Percentiles rank a stretch among this genome's conserved stretches.
These are phyloP conservation scores for Axis porcinus DNA, from an alignment of 2,113 vertebrate genomes.

Conservation along the genomic window DNA sequence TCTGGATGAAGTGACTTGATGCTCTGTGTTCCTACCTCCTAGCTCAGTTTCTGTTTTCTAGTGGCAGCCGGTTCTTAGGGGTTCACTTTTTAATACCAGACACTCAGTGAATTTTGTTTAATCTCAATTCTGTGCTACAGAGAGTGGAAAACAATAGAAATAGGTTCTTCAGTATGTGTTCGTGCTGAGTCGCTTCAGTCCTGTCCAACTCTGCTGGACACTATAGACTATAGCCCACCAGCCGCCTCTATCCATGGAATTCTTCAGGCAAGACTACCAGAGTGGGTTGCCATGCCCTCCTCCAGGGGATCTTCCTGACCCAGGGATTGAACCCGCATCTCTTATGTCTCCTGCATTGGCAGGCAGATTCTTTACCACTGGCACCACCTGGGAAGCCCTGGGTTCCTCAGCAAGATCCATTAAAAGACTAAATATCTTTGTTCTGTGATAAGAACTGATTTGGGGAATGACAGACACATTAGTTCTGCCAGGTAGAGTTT, in stretches of 20 bases:
- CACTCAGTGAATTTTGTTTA: background rate
- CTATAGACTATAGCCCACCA: background rate
- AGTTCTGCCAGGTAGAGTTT: background rate
- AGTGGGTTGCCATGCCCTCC: background rate
- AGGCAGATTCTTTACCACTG: background rate
- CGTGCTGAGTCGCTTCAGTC: background rate
- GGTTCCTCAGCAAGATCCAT: background rate
- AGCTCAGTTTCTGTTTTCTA: background rate
- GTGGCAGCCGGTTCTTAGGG: background rate
- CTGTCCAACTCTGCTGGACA: background rate
- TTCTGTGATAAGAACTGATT: background rate
- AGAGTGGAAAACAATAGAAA: background rate
- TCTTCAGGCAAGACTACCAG: background rate
- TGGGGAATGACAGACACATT: background rate
- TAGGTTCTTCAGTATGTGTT: background rate
- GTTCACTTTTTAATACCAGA: background rate
- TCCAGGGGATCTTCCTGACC: background rate
- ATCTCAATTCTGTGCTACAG: background rate
- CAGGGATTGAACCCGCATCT: background rate
- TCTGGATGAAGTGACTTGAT: background rate
- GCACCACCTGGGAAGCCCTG: background rate
- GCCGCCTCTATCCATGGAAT: background rate
- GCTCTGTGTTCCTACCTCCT: background rate
- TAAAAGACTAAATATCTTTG: background rate
- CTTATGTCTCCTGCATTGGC: background rate